Conservation (phyloP, 2,888 invertebrate genomes). For the Drosophila affinis region DNA sequence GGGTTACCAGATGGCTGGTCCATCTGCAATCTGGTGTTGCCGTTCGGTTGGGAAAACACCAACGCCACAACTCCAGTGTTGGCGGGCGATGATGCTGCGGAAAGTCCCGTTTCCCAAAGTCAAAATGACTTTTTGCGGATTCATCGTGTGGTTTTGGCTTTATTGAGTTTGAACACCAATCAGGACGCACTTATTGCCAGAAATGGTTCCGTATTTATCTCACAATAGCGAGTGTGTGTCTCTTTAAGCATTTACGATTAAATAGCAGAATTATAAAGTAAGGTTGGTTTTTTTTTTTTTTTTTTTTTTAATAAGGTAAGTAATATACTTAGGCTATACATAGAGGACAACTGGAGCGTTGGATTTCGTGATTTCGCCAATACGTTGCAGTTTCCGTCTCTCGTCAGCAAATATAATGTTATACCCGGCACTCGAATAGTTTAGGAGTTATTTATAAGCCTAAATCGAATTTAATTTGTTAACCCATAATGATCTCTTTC, state of each 20-base stretch:
- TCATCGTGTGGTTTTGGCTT: background rate
- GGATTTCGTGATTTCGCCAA: no score
- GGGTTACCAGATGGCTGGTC: conserved; percentile 17
- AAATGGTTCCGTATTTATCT: conserved; percentile 7
- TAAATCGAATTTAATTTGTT: background rate
- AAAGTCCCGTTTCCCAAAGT: background rate
- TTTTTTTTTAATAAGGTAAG: background rate
- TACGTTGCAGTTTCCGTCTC: background rate
- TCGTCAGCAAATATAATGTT: background rate
- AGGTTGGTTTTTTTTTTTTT: background rate
- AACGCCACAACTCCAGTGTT: conserved; percentile 15
- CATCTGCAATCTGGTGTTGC: conserved; percentile 4
- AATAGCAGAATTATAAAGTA: background rate
- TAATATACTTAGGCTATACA: background rate
- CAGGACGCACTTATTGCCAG: no score
- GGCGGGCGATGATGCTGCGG: background rate
- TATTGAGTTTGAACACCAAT: background rate
- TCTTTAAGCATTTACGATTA: background rate
- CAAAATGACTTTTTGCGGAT: background rate
- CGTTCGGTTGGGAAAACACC: conserved; percentile 18
- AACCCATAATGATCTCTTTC: background rate
- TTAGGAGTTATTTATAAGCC: no score
- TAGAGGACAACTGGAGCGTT: background rate
- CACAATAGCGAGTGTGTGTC: conserved; percentile 17
- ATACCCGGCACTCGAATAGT: no score